Base-by-base conservation (phyloP, 2,888 invertebrate species). In the Xanthostigma xanthostigma region DNA sequence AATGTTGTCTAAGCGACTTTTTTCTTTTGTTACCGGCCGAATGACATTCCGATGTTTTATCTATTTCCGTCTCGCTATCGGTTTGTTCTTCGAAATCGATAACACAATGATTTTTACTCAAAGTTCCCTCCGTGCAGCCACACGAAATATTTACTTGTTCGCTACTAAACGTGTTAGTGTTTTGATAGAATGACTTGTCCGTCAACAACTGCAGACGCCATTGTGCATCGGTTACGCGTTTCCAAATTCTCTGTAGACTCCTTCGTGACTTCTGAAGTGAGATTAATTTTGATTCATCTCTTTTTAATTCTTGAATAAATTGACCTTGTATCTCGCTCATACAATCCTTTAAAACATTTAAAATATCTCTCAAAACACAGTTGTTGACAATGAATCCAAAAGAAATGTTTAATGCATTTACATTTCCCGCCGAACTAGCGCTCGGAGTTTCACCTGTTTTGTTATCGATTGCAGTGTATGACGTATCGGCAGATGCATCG, bases 161-260 rank as follows among this genome's bases (percentile, higher is more conserved):
- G 13, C 13, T 37, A 35, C 70, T 70, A 6, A 69, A 54, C 33
- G 65, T 64, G 49, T 70, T 64, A 9, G 69, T 68, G 51, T 68
- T 70, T 5, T 66, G 64, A 37, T 70, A 66, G 3, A 73, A 73
- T 6, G 76, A 71, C 1, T 73, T 62, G 49, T 71, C 74, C 0
- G 74, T 73, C n/a, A 85, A 73, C 42, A 86, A 63, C 58, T 84
- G 81, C 56, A 82, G 68, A 58, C 84, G 75, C 85, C 85, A 86
- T 50, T 74, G 67, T 8, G 81, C 82, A 62, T 85, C 82, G 53
- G 72, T 75, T 5, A 83, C 71, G 65, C 72, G 64, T 66, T 75
- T 59, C 62, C 38, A 51, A 51, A 35, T 56, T 12, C 9, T 51
- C 45, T 12, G 55, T 44, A 17, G 52, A 42, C 8, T 55, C 45